Evolutionary conservation across 2,888 invertebrate species (phyloP), one percentile per base, ranked within the genome.

Genomic region (Morinoia aosen): DNA sequence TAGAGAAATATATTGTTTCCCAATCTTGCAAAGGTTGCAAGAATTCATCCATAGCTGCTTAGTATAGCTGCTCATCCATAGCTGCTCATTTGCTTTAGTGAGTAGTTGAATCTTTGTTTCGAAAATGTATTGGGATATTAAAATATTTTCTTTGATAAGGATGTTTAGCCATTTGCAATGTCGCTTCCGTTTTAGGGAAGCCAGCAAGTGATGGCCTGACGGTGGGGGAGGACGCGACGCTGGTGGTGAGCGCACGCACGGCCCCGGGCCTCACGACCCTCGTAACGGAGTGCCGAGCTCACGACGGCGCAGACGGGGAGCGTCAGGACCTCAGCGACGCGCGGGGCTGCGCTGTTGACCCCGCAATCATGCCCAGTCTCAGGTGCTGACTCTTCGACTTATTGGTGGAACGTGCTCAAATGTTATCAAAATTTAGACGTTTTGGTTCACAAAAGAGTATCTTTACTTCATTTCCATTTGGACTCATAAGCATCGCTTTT

Each of bases 261-360:
- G 94, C 56, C 95, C 95, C 95, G 33, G 96, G 98, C 48, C 98
- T 98, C 96, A 98, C 98, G 61, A 98, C 98, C 96, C 98, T 98
- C 96, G 98, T 98, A 64, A 98, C 98, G 0, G 98, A 98, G 97
- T 98, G 98, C 97, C 97, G 98, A 8, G 98, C 98, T 0, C 98
- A 98, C 97, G 98, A 98, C 97, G 98, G 98, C 16, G 97, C 98
- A 5, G 98, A 98, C 0, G 98, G 98, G 97, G 98, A 98, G 5
- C 98, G 98, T 3, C 98, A 98, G 97, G 98, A 98, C 96, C 97
- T 98, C 48, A 97, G 98, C 16, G 98, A 98, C 97, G 98, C 98
- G 96, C 97, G 98, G 76, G 98, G 98, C 96, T 98, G 98, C 97
- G 98, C 98, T 8, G 97, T 98, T 95, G 98, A 98, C 97, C 98